These are phyloP conservation scores for Pollenia griseotomentosa DNA, from an alignment of 2,888 invertebrate genomes.

Conservation along the genomic window DNA sequence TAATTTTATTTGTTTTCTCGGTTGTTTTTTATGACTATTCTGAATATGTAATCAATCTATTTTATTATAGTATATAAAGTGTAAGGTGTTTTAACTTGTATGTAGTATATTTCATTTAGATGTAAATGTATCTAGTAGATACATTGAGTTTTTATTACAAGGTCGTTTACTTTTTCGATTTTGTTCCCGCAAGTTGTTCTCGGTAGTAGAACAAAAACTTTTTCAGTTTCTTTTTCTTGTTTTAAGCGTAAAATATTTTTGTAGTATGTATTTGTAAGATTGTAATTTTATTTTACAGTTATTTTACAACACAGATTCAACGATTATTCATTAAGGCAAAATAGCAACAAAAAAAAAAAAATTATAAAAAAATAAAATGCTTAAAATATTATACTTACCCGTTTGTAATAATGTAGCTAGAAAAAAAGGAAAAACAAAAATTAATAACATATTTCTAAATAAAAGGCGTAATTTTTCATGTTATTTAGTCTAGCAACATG, in stretches of 20 bases:
- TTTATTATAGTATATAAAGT: slow-evolving; percentile 23
- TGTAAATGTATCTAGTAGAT: slow-evolving; percentile 39
- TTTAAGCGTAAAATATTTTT: not conserved
- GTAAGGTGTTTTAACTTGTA: slow-evolving; percentile 46
- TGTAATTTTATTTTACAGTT: slow-evolving; percentile 49
- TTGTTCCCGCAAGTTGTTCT: not conserved
- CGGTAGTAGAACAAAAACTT: not conserved
- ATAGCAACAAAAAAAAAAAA: not conserved
- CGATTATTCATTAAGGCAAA: slow-evolving; percentile 12
- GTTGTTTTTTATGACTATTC: slow-evolving; percentile 7
- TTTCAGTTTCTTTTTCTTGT: not conserved
- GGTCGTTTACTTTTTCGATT: slow-evolving; percentile 70
- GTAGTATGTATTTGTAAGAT: not conserved
- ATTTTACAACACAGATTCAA: slow-evolving; percentile 30
- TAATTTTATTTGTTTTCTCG: slow-evolving; percentile 18
- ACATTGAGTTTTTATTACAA: slow-evolving; percentile 65
- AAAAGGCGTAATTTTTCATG: not conserved
- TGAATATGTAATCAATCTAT: slow-evolving; percentile 60
- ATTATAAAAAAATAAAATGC: not conserved
- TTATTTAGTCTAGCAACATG: not conserved
- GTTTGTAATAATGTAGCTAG: not conserved
- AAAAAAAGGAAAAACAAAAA: no score
- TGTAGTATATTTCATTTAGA: slow-evolving; percentile 19
- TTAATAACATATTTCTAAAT: not conserved
- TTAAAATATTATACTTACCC: not conserved